A percentile compares a stretch with the other conserved stretches of the same genome.
phyloP scores from a whole-genome alignment of 2,888 invertebrate genomes.

The Sinhomidia bicolor region DNA sequence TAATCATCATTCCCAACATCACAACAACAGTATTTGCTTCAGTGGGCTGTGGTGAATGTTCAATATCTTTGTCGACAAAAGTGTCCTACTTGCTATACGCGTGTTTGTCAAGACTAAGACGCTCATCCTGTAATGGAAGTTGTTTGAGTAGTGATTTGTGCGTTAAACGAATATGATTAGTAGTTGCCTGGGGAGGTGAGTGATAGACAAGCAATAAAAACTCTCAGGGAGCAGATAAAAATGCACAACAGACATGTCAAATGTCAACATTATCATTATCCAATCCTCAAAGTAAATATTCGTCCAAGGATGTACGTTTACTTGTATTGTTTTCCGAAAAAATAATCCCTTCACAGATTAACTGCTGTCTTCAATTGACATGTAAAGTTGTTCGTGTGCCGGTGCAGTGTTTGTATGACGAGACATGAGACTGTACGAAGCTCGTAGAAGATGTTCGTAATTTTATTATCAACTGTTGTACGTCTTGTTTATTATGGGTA shows the following conservation, averaged over 20 bases:
- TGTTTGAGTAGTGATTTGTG: conserved; percentile 28
- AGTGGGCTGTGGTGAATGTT: too few species aligned
- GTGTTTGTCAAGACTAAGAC: not conserved
- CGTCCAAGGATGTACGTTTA: conserved; percentile 20
- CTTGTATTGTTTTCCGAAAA: not conserved
- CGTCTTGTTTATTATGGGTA: not conserved
- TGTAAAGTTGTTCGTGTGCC: not conserved
- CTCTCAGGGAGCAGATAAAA: not conserved
- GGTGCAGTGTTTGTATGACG: not conserved
- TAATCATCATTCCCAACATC: too few species aligned
- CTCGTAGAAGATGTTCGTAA: not conserved
- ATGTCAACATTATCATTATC: conserved; percentile 29
- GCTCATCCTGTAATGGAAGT: not conserved
- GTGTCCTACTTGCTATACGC: too few species aligned
- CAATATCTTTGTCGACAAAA: too few species aligned
- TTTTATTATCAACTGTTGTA: not conserved
- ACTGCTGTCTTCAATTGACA: not conserved
- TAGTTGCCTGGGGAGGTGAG: not conserved
- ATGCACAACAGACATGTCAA: conserved; percentile 32
- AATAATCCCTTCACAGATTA: conserved; percentile 24
- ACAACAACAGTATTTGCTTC: too few species aligned
- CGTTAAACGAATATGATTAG: conserved; percentile 34
- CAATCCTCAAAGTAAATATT: not conserved
- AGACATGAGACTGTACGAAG: not conserved
- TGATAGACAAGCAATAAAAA: conserved; percentile 48